These are phyloP conservation scores for Apocheima hispidaria DNA, from an alignment of 2,888 invertebrate genomes.

Conservation along the genomic window DNA sequence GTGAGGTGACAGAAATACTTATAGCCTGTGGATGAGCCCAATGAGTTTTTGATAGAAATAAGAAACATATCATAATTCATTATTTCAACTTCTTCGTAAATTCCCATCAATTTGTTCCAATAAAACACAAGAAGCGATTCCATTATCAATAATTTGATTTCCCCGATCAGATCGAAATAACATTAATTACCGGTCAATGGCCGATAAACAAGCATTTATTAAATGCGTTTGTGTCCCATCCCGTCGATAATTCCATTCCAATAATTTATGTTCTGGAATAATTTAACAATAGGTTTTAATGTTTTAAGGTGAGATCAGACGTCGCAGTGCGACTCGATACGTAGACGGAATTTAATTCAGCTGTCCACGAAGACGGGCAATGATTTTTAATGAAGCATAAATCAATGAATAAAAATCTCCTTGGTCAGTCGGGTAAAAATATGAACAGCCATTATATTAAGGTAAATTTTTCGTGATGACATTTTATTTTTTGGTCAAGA, in stretches of 20 bases:
- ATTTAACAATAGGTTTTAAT: slow-evolving; percentile 60
- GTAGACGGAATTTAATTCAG: no score
- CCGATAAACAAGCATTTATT: slow-evolving; percentile 52
- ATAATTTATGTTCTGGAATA: slow-evolving; percentile 59
- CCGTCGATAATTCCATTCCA: slow-evolving; percentile 49
- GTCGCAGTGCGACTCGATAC: neutral
- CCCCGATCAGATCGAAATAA: slow-evolving; percentile 37
- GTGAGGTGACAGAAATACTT: no score
- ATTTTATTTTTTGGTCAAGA: no score
- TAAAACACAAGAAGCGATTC: slow-evolving; percentile 5
- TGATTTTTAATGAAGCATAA: no score
- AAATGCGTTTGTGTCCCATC: slow-evolving; percentile 49
- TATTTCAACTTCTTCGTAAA: neutral
- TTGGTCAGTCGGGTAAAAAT: no score
- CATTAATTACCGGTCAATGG: slow-evolving; percentile 41
- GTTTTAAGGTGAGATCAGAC: slow-evolving; percentile 11
- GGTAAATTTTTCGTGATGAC: no score
- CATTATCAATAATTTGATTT: slow-evolving; percentile 29
- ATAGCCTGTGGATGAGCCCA: no score
- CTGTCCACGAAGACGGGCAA: no score
- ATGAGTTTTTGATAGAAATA: no score
- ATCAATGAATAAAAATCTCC: no score
- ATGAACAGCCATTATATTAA: no score
- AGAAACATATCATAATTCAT: neutral
- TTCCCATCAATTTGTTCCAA: slow-evolving; percentile 3